Evolutionary conservation across 2,113 vertebrate species (phyloP).

Genomic region (Gymnarchus niloticus): DNA sequence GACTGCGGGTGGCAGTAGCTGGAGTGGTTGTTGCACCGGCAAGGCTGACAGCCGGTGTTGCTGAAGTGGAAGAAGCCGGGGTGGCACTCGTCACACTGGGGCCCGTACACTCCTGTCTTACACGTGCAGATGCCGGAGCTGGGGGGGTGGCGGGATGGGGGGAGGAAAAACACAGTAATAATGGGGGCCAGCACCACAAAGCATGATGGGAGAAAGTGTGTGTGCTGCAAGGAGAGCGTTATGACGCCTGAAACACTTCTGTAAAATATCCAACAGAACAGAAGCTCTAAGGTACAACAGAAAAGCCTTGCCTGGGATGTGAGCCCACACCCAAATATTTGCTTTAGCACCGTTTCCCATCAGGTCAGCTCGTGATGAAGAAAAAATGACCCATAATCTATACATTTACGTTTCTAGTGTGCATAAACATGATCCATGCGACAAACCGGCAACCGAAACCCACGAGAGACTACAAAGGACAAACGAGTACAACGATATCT

Average conservation of each 20-base stretch:
- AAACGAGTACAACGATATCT: neutral
- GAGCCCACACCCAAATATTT: neutral
- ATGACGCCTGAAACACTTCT: neutral
- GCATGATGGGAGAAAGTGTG: neutral
- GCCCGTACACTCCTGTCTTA: slow-evolving; percentile 44
- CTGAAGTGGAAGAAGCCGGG: slow-evolving; percentile 44
- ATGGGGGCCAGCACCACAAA: neutral
- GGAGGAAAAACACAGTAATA: neutral
- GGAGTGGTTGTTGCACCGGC: slow-evolving; percentile 48
- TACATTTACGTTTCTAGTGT: neutral
- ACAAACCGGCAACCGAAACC: neutral
- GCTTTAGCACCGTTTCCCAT: neutral
- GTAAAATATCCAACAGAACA: neutral
- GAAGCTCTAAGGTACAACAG: neutral
- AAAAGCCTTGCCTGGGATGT: neutral
- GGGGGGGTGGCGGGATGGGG: no score
- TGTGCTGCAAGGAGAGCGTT: neutral
- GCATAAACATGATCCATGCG: neutral
- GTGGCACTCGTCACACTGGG: slow-evolving; percentile 45
- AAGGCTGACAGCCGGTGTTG: slow-evolving; percentile 41
- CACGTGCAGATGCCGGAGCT: slow-evolving; percentile 48
- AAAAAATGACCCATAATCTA: no score
- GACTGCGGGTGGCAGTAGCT: slow-evolving; percentile 43
- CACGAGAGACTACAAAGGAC: neutral
- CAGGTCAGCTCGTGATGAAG: neutral